Evolutionary conservation across 2,113 vertebrate species (phyloP).

Genomic region (Coptodon rendalli): DNA sequence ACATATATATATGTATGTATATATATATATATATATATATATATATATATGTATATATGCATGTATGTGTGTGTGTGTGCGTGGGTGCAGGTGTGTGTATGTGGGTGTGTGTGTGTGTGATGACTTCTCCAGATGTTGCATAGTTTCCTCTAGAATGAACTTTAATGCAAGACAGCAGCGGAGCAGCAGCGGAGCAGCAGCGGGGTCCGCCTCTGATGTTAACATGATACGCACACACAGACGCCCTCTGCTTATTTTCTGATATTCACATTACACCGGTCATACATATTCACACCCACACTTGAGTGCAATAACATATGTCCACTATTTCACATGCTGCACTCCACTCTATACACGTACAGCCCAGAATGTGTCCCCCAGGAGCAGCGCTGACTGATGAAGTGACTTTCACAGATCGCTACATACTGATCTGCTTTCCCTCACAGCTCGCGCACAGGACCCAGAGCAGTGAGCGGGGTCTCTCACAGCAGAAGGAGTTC

Average conservation of each 20-base stretch:
- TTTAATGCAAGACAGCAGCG: slow-evolving; percentile 22
- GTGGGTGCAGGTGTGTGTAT: background rate
- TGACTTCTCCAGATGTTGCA: slow-evolving; percentile 43
- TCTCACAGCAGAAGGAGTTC: slow-evolving; percentile 14
- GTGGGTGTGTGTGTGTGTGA: background rate
- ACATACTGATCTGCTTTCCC: slow-evolving; percentile 23
- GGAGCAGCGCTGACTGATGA: slow-evolving; percentile 25
- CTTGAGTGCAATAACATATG: slow-evolving; percentile 41
- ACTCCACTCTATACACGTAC: background rate
- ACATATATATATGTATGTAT: background rate
- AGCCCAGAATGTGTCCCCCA: background rate
- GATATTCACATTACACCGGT: slow-evolving; percentile 31
- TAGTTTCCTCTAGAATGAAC: slow-evolving; percentile 13
- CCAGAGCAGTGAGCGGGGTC: background rate
- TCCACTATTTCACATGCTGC: background rate
- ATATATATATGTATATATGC: background rate
- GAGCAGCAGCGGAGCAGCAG: slow-evolving; percentile 26
- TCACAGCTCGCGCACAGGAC: background rate
- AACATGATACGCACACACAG: background rate
- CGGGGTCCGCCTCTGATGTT: background rate
- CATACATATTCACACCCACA: slow-evolving; percentile 49
- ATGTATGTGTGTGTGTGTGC: background rate
- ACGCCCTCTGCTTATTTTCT: background rate
- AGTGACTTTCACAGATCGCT: slow-evolving; percentile 16
- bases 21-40: too few relatives aligned